Evolutionary conservation across 2,797 vertebrate genomes (phyloP).

Genomic region (Hippoglossus hippoglossus): DNA sequence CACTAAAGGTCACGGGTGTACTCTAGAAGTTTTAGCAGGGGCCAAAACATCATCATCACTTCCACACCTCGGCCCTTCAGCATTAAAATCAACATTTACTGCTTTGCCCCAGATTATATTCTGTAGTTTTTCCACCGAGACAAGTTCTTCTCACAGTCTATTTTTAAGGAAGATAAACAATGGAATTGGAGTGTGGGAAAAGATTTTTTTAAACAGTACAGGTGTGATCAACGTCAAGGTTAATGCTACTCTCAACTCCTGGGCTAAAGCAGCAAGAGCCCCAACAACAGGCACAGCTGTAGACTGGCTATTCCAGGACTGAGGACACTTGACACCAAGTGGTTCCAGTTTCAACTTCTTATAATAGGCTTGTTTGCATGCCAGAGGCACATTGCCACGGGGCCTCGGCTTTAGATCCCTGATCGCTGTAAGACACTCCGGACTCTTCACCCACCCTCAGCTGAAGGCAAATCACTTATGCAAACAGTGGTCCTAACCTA

Average conservation of each 20-base stretch:
- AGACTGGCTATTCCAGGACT: slow-evolving; percentile 78
- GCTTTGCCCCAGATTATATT: background rate
- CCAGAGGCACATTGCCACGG: slow-evolving; percentile 44
- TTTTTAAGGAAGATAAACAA: background rate
- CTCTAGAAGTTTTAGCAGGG: slow-evolving; percentile 1
- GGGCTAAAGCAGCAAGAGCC: slow-evolving; percentile 31
- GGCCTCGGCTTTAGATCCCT: slow-evolving; percentile 46
- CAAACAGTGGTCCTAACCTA: slow-evolving; percentile 55
- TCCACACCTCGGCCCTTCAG: slow-evolving; percentile 16
- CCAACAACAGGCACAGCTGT: slow-evolving; percentile 76
- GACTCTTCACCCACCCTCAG: slow-evolving; percentile 45
- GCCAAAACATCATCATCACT: slow-evolving; percentile 39
- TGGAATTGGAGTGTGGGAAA: background rate
- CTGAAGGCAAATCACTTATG: slow-evolving; percentile 33
- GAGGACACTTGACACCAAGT: slow-evolving; percentile 68
- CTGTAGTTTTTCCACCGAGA: background rate
- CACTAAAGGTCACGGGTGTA: slow-evolving; percentile 51
- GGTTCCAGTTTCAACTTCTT: slow-evolving; percentile 78
- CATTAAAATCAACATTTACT: slow-evolving; percentile 13
- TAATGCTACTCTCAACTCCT: slow-evolving; percentile 13
- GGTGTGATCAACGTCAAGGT: slow-evolving; percentile 24
- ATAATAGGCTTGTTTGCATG: slow-evolving; percentile 76
- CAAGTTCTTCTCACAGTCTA: background rate
- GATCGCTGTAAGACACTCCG: slow-evolving; percentile 38
- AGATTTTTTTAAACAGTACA: slow-evolving; percentile 1